Percentiles rank a stretch among this genome's conserved stretches.
phyloP scores from a whole-genome alignment of 2,888 invertebrate genomes.

The Cinara cedri region DNA sequence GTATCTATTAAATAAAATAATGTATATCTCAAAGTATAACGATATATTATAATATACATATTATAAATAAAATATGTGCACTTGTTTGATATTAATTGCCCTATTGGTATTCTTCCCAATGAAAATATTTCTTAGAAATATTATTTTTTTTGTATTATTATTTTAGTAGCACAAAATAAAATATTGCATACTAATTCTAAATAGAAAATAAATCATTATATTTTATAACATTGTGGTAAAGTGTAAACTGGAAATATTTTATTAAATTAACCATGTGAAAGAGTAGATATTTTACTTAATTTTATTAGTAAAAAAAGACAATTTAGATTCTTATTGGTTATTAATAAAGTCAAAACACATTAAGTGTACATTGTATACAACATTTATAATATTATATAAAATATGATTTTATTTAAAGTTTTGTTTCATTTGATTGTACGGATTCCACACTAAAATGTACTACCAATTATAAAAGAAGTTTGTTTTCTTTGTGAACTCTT shows the following conservation, averaged over 20 bases:
- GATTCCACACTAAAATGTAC: no score
- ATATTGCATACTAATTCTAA: background rate
- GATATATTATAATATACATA: conserved; percentile 9
- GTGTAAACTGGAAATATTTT: background rate
- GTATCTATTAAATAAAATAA: conserved; percentile 42
- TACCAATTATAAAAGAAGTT: background rate
- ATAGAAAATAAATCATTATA: background rate
- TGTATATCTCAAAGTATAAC: conserved; percentile 32
- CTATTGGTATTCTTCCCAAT: background rate
- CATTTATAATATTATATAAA: background rate
- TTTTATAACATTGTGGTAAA: background rate
- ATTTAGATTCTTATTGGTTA: background rate
- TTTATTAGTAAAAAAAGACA: background rate
- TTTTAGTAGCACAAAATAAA: background rate
- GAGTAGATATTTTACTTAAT: background rate
- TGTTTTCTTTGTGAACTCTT: background rate
- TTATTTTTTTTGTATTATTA: background rate
- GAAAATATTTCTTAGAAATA: background rate
- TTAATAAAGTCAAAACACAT: no score
- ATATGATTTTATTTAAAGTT: no score
- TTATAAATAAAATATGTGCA: background rate
- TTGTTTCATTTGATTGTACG: no score
- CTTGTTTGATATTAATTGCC: background rate
- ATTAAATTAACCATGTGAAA: background rate
- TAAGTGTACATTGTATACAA: background rate